These are phyloP conservation scores for Oncorhynchus gorbuscha DNA, from an alignment of 2,113 vertebrate species.

Conservation along the genomic window DNA sequence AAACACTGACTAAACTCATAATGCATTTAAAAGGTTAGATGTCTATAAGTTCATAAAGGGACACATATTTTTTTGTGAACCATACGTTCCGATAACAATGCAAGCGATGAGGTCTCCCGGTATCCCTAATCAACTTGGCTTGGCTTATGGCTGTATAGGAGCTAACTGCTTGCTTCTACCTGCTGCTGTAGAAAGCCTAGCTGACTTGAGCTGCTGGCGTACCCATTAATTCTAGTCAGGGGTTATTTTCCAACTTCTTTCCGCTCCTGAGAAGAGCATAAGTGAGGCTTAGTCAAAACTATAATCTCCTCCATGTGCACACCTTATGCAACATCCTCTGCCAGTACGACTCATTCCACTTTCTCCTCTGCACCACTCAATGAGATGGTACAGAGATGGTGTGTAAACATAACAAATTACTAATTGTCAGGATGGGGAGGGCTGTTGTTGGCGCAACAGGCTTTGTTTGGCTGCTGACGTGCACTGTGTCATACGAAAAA, in stretches of 20 bases:
- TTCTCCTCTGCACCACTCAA: constrained; percentile 46
- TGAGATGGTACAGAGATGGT: constrained; percentile 40
- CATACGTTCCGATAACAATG: constrained; percentile 4
- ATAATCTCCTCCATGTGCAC: constrained; percentile 34
- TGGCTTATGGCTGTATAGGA: constrained; percentile 10
- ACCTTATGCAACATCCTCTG: constrained; percentile 40
- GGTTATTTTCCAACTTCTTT: background rate
- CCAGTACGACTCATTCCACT: constrained; percentile 10
- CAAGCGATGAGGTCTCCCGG: constrained; percentile 16
- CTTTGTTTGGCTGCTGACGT: constrained; percentile 36
- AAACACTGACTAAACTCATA: too few species aligned
- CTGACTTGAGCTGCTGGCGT: constrained; percentile 10
- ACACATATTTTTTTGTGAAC: background rate
- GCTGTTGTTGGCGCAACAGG: constrained; percentile 30
- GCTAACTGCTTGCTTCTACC: background rate
- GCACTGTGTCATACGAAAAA: constrained; percentile 18
- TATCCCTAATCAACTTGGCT: too few species aligned
- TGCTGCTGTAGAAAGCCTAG: too few species aligned
- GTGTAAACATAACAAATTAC: constrained; percentile 48
- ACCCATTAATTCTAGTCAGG: background rate
- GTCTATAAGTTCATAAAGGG: too few species aligned
- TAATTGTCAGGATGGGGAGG: constrained; percentile 41
- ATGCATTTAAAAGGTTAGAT: background rate
- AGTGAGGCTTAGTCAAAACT: constrained; percentile 34
- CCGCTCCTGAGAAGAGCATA: constrained; percentile 22